These are phyloP conservation scores for Notodonta dromedarius DNA, from an alignment of 2,888 invertebrate genomes.

Conservation along the genomic window DNA sequence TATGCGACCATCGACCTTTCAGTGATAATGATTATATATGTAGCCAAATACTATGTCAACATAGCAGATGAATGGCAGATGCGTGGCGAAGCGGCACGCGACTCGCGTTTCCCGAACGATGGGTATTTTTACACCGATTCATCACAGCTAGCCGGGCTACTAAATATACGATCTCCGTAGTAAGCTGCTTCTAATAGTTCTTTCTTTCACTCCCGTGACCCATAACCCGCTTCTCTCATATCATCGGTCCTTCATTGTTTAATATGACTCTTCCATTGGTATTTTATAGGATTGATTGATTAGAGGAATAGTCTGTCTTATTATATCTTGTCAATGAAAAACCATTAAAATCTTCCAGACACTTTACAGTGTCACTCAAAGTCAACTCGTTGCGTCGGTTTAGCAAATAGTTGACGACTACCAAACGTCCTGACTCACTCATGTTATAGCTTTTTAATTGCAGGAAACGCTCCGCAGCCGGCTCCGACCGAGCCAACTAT, in stretches of 20 bases:
- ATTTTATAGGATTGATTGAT: not conserved
- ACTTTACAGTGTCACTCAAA: not conserved
- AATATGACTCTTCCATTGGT: not conserved
- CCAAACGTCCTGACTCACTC: slow-evolving; percentile 9
- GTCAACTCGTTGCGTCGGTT: not conserved
- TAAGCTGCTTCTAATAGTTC: not conserved
- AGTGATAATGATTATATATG: not conserved
- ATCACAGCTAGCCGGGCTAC: slow-evolving; percentile 1
- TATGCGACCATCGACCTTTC: not conserved
- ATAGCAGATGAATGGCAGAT: slow-evolving; percentile 2
- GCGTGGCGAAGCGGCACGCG: slow-evolving; percentile 1
- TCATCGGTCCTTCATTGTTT: not conserved
- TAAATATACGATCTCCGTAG: not conserved
- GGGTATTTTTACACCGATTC: slow-evolving; percentile 11
- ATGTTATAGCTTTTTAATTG: slow-evolving; percentile 30
- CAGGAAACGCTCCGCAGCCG: slow-evolving; percentile 27
- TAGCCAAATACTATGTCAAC: not conserved
- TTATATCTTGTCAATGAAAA: not conserved
- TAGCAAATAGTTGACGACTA: not conserved
- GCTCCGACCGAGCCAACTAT: slow-evolving; percentile 10
- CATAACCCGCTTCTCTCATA: not conserved
- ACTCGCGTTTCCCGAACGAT: slow-evolving; percentile 6
- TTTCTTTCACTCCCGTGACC: not conserved
- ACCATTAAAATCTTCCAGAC: not conserved
- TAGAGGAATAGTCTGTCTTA: not conserved